Evolutionary conservation across 2,797 vertebrate genomes (phyloP).

Genomic region (Scarus forsteni): DNA sequence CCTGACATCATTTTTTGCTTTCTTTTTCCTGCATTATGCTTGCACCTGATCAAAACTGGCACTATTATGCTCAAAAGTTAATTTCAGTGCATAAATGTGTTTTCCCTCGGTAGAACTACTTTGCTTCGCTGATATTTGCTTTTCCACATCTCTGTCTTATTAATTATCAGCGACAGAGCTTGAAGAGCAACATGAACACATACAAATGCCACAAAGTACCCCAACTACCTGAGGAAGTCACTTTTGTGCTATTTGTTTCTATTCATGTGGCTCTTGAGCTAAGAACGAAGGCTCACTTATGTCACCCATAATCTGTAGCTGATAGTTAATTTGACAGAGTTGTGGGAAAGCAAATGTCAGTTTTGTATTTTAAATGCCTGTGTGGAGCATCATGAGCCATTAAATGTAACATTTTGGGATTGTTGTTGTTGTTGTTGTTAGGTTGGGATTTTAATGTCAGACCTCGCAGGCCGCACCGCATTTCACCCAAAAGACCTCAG

Average conservation of each 20-base stretch:
- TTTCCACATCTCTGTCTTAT: constrained; percentile 27
- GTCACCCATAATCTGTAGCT: constrained; percentile 31
- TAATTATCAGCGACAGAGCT: constrained; percentile 29
- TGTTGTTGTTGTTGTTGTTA: constrained; percentile 22
- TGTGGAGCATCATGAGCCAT: background rate
- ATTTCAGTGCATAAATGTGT: too few species aligned
- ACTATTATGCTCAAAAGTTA: too few species aligned
- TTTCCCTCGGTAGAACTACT: too few species aligned
- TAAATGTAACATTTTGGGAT: constrained; percentile 29
- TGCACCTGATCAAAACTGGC: background rate
- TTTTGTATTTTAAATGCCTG: constrained; percentile 5
- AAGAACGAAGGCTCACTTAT: constrained; percentile 11
- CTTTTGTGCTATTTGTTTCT: too few species aligned
- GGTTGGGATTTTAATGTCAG: constrained; percentile 14
- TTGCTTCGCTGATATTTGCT: constrained; percentile 4
- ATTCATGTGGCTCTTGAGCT: background rate
- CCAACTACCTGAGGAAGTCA: too few species aligned
- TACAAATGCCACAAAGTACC: too few species aligned
- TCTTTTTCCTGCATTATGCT: constrained; percentile 11
- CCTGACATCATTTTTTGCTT: background rate
- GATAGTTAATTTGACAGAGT: constrained; percentile 29
- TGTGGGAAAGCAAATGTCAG: constrained; percentile 26
- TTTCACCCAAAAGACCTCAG: background rate
- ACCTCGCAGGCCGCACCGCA: background rate
- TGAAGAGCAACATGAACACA: background rate